phyloP scores from a whole-genome alignment of 2,888 invertebrate genomes.

The Coenonympha glycerion region DNA sequence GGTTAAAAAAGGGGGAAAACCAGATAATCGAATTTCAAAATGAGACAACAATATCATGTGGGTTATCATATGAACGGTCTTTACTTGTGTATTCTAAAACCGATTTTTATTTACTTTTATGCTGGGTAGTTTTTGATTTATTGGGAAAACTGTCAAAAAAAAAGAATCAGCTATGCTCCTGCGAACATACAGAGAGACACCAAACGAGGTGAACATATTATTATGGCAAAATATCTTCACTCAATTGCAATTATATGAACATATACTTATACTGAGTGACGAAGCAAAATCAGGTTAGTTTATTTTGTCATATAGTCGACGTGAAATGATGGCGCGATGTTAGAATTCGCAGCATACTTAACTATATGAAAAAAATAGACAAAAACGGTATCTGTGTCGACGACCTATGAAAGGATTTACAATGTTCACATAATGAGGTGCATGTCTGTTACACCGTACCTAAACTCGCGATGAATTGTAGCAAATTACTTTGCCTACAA shows the following conservation, averaged over 20 bases:
- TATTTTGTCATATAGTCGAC: conserved; percentile 3
- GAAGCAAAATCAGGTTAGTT: conserved; percentile 8
- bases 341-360: conserved; percentile 16
- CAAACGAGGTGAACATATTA: too few relatives aligned
- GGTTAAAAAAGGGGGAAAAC: too few relatives aligned
- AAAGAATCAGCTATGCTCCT: too few relatives aligned
- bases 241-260: not conserved
- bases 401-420: conserved; percentile 44
- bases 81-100: too few relatives aligned
- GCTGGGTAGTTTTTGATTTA: too few relatives aligned
- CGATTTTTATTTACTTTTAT: too few relatives aligned
- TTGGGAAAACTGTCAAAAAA: too few relatives aligned
- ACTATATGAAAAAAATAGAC: conserved; percentile 17
- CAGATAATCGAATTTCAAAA: too few relatives aligned
- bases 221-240: not conserved
- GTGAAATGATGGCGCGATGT: conserved; percentile 6
- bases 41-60: too few relatives aligned
- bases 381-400: conserved; percentile 41
- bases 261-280: not conserved
- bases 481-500: conserved; percentile 10
- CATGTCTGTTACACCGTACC: not conserved
- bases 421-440: conserved; percentile 33
- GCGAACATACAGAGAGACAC: not conserved
- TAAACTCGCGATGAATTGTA: conserved; percentile 11
- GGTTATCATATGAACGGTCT: too few relatives aligned